These are phyloP conservation scores for Caenorhabditis elegans DNA, from an alignment of 1,140 invertebrate genomes.

Conservation along the genomic window WBcel235 BX284605.5:10118501-10119000, in stretches of 20 bases:
- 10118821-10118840: background rate
- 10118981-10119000: constrained; percentile 39
- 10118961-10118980: constrained; percentile 49
- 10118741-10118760: constrained; percentile 20
- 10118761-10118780: constrained; percentile 12
- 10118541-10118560: constrained; percentile 41
- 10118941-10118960: constrained; percentile 45
- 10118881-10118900: constrained; percentile 43
- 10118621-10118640: constrained; percentile 51
- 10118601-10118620: constrained; percentile 35
- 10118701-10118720: constrained; percentile 41
- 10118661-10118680: constrained; percentile 22
- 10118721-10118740: constrained; percentile 36
- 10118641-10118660: constrained; percentile 38
- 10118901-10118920: constrained; percentile 39
- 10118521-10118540: constrained; percentile 42
- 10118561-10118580: constrained; percentile 47
- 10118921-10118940: constrained; percentile 46
- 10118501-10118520: constrained; percentile 23
- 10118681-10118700: constrained; percentile 39
- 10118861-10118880: constrained; percentile 50
- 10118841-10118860: constrained; percentile 38
- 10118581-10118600: constrained; percentile 44
- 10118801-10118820: background rate
- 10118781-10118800: constrained; percentile 36